Percentiles rank a stretch among this genome's conserved stretches.
phyloP scores from a whole-genome alignment of 2,888 invertebrate genomes.

The Chrysolina haemoptera region DNA sequence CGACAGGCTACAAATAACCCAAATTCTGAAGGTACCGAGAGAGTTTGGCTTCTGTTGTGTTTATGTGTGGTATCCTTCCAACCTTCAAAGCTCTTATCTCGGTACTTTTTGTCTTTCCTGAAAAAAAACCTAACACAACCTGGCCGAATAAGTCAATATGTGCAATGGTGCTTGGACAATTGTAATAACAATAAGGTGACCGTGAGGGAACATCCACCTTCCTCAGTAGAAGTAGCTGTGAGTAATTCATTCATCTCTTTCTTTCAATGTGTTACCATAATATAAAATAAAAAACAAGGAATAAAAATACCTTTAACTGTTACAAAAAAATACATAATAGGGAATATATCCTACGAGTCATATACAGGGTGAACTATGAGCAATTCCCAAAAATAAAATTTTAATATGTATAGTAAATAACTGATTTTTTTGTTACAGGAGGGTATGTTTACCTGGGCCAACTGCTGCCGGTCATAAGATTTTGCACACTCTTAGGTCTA shows the following conservation, averaged over 20 bases:
- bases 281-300: too few relatives aligned
- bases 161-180: constrained; percentile 95
- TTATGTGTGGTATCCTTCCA: constrained; percentile 93
- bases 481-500: too few relatives aligned
- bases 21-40: constrained; percentile 84
- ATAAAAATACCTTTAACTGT: too few relatives aligned
- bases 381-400: too few relatives aligned
- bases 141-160: constrained; percentile 85
- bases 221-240: constrained; percentile 93
- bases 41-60: constrained; percentile 91
- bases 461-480: too few relatives aligned
- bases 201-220: constrained; percentile 88
- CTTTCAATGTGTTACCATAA: too few relatives aligned
- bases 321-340: too few relatives aligned
- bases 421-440: too few relatives aligned
- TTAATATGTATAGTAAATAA: too few relatives aligned
- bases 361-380: too few relatives aligned
- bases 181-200: constrained; percentile 89
- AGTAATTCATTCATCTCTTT: constrained; percentile 65
- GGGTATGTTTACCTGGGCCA: too few relatives aligned
- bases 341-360: too few relatives aligned
- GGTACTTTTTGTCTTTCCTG: constrained; percentile 85
- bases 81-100: constrained; percentile 86
- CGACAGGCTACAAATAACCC: constrained; percentile 93
- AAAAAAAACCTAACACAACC: constrained; percentile 80